Conservation (phyloP, 2,113 vertebrate species). For the Tapirus terrestris region DNA sequence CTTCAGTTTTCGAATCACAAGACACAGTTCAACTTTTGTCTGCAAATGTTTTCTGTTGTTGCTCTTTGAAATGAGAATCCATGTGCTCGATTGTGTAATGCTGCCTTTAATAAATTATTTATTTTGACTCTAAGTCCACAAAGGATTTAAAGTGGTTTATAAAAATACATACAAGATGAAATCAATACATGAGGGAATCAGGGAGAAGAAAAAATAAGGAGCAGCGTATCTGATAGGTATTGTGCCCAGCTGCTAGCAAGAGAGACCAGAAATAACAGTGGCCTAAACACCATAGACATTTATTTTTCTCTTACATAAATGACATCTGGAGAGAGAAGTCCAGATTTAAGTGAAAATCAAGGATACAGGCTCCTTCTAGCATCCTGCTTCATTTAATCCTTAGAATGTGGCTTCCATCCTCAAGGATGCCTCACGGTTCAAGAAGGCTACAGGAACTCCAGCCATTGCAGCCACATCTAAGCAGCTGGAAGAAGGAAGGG, state of each 20-base stretch:
- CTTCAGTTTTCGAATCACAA: constrained; percentile 51
- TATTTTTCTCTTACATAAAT: constrained; percentile 17
- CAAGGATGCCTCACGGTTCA: background rate
- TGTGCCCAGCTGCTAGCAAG: background rate
- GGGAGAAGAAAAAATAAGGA: background rate
- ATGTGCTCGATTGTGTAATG: constrained; percentile 21
- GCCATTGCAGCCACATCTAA: background rate
- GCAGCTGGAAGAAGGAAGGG: background rate
- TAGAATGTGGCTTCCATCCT: background rate
- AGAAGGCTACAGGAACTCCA: background rate
- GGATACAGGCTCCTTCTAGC: background rate
- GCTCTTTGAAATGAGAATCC: constrained; percentile 73
- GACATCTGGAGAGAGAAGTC: background rate
- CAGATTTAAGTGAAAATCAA: background rate
- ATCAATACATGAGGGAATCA: constrained; percentile 33
- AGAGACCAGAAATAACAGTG: background rate
- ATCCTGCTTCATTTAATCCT: background rate
- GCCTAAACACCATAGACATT: background rate
- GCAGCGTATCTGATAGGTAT: background rate
- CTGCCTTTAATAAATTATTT: constrained; percentile 71
- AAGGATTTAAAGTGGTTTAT: constrained; percentile 69
- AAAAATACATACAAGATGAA: constrained; percentile 52
- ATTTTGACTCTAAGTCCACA: constrained; percentile 69
- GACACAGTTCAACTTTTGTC: constrained; percentile 55
- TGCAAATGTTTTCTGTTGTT: constrained; percentile 50